Percentiles rank a stretch among this genome's conserved stretches.
Evolutionary conservation across 2,113 vertebrate species (phyloP).

Genomic region (Ailuropoda melanoleuca): DNA sequence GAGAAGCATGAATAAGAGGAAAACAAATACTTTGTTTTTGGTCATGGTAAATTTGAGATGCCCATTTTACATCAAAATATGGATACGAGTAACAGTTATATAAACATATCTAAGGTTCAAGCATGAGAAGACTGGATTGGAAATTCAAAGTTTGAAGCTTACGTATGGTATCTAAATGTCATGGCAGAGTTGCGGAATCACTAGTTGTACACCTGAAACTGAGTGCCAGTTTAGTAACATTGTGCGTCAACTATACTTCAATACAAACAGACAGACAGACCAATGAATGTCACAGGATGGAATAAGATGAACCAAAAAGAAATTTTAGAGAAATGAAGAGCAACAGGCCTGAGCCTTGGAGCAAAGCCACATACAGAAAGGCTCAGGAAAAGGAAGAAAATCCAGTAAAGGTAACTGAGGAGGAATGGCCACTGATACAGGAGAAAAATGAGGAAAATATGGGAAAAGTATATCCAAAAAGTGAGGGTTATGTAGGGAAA

Average conservation of each 20-base stretch:
- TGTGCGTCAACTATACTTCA: not conserved
- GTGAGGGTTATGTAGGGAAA: not conserved
- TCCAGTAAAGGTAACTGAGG: not conserved
- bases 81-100: not conserved
- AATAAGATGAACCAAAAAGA: not conserved
- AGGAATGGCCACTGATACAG: not conserved
- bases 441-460: not conserved
- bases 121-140: not conserved
- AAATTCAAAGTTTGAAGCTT: not conserved
- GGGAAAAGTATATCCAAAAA: not conserved
- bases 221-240: not conserved
- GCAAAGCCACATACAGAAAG: fast-evolving
- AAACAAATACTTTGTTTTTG: not conserved
- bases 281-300: not conserved
- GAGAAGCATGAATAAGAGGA: not conserved
- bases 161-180: not conserved
- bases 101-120: not conserved
- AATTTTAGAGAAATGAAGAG: not conserved
- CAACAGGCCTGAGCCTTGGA: not conserved
- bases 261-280: not conserved
- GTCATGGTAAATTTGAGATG: not conserved
- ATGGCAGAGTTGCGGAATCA: not conserved
- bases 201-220: not conserved
- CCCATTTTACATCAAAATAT: not conserved
- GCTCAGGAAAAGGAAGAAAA: not conserved